Conservation (phyloP, 2,888 invertebrate genomes). For the Pterostichus madidus region DNA sequence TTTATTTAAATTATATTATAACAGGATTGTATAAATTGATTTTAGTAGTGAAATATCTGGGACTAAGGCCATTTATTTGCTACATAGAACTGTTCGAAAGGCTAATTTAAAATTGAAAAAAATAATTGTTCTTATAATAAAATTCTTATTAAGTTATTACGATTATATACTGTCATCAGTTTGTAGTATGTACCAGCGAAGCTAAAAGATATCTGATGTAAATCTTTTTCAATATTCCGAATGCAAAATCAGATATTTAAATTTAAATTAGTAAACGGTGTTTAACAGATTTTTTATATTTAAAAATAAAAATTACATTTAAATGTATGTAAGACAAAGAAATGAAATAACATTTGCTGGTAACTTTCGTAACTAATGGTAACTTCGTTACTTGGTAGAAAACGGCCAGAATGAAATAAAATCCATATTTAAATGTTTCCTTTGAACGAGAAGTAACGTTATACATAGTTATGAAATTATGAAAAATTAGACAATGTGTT, state of each 20-base stretch:
- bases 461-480: too few relatives aligned
- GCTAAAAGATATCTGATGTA: neutral
- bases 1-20: slow-evolving; percentile 49
- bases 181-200: neutral
- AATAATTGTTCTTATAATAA: slow-evolving; percentile 20
- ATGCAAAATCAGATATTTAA: too few relatives aligned
- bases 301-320: slow-evolving; percentile 6
- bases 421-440: slow-evolving; percentile 17
- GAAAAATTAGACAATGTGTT: too few relatives aligned
- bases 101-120: neutral
- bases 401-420: slow-evolving; percentile 27
- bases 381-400: slow-evolving; percentile 34
- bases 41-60: slow-evolving; percentile 28
- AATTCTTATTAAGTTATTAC: too few relatives aligned
- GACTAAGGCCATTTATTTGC: slow-evolving; percentile 53
- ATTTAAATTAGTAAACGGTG: neutral
- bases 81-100: slow-evolving; percentile 29
- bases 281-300: slow-evolving; percentile 12
- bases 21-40: slow-evolving; percentile 46
- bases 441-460: too few relatives aligned
- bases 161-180: neutral
- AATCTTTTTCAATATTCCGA: too few relatives aligned
- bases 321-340: neutral
- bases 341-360: slow-evolving; percentile 16
- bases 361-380: slow-evolving; percentile 50